phyloP scores from a whole-genome alignment of 2,797 vertebrate genomes.

The Martes flavigula region DNA sequence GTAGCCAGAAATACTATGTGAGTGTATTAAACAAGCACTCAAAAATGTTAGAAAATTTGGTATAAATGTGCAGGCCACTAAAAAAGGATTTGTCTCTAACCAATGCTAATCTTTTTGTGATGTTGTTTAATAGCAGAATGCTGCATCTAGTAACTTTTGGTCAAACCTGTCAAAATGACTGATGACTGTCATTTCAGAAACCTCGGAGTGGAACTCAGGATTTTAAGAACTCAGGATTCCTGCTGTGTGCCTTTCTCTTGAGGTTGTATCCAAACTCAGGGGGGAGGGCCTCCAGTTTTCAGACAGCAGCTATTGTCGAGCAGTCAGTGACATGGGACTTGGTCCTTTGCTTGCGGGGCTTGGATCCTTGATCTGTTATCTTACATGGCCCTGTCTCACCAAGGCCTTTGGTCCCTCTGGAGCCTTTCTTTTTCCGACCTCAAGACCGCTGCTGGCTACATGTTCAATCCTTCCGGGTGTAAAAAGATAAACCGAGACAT shows the following conservation, averaged over 20 bases:
- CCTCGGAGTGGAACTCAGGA: not conserved
- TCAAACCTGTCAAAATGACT: not conserved
- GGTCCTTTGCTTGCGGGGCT: not conserved
- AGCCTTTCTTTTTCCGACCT: not conserved
- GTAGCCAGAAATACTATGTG: not conserved
- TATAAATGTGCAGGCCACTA: not conserved
- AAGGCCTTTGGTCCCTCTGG: not conserved
- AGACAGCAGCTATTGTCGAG: not conserved
- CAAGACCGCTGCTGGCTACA: not conserved
- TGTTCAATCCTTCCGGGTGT: not conserved
- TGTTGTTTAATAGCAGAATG: not conserved
- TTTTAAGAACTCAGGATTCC: not conserved
- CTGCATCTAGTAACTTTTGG: not conserved
- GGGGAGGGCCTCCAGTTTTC: not conserved
- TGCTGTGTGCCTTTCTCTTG: not conserved
- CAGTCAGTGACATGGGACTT: not conserved
- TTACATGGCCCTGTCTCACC: not conserved
- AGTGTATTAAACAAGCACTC: not conserved
- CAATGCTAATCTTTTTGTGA: not conserved
- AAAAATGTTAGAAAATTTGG: not conserved
- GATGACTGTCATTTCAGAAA: slow-evolving; percentile 33
- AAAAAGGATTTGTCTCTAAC: not conserved
- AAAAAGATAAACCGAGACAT: not conserved
- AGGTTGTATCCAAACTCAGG: not conserved
- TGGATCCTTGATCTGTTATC: not conserved